Conservation (phyloP, 2,113 vertebrate genomes). For the Saiga tatarica region DNA sequence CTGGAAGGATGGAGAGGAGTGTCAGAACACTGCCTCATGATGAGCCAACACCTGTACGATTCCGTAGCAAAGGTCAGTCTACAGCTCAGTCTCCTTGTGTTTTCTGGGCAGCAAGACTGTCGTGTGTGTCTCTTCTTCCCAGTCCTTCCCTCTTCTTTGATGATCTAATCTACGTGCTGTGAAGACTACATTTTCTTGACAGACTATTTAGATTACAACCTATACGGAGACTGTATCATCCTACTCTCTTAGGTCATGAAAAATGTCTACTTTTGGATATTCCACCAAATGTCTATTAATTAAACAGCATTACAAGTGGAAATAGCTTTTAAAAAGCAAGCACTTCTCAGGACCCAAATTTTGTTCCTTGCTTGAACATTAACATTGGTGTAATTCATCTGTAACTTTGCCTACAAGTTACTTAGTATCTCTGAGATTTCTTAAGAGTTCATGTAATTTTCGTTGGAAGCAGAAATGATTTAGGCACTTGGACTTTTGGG, state of each 20-base stretch:
- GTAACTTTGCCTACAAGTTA: neutral
- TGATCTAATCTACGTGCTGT: neutral
- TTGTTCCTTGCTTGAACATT: neutral
- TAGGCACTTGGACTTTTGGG: neutral
- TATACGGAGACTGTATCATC: neutral
- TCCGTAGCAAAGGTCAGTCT: neutral
- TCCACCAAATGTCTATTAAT: neutral
- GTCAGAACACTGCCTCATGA: neutral
- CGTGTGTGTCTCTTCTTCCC: neutral
- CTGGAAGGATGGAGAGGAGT: neutral
- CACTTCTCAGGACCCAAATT: neutral
- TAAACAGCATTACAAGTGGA: neutral
- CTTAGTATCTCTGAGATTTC: neutral
- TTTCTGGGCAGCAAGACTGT: neutral
- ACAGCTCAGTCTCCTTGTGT: neutral
- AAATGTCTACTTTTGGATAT: neutral
- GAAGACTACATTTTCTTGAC: neutral
- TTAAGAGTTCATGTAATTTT: neutral
- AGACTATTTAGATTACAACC: neutral
- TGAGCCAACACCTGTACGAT: neutral
- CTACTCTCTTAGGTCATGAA: neutral
- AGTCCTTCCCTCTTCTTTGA: neutral
- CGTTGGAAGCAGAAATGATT: conserved; percentile 4
- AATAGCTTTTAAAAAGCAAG: neutral
- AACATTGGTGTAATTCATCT: neutral